Evolutionary conservation across 2,113 vertebrate genomes (phyloP).

Genomic region (human): GRCh38 chr15:72536501-72537000

Average conservation of each 20-base stretch:
- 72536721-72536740: background rate
- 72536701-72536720: background rate
- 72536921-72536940: background rate
- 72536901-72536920: background rate
- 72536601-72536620: background rate
- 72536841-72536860: background rate
- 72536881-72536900: background rate
- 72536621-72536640: background rate
- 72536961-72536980: background rate
- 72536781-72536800: background rate
- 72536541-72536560: background rate
- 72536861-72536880: background rate
- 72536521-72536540: background rate
- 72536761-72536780: background rate
- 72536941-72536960: background rate
- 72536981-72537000: background rate
- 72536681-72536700: background rate
- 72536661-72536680: background rate
- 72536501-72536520: background rate
- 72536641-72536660: background rate
- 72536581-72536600: background rate
- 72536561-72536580: background rate
- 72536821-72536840: background rate
- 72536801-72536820: background rate
- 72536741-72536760: background rate